Conservation (phyloP, 2,797 vertebrate species). For the Sardinella longiceps region DNA sequence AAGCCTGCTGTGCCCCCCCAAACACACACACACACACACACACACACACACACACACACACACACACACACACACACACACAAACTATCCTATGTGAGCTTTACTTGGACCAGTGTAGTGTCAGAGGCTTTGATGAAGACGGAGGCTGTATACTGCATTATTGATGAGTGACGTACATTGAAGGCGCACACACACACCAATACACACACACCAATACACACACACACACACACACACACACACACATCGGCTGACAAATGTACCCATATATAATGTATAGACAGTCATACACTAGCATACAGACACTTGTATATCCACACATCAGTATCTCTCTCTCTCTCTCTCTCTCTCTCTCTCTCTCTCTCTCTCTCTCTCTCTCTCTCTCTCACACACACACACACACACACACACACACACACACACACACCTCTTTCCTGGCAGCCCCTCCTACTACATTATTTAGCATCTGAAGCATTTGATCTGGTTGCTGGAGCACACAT, state of each 20-base stretch:
- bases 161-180: constrained; percentile 79
- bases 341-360: constrained; percentile 28
- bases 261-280: not conserved
- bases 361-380: constrained; percentile 39
- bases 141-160: constrained; percentile 71
- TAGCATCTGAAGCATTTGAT: constrained; percentile 72
- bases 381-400: not conserved
- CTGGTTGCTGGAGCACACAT: constrained; percentile 56
- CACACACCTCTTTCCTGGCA: constrained; percentile 12
- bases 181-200: no score
- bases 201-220: no score
- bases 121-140: constrained; percentile 74
- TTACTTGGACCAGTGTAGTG: constrained; percentile 72
- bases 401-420: constrained; percentile 14
- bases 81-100: constrained; percentile 45
- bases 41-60: constrained; percentile 2
- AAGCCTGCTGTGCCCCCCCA: not conserved
- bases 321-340: constrained; percentile 34
- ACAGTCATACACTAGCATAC: not conserved
- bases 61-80: constrained; percentile 15
- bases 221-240: constrained; percentile 60
- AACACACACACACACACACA: not conserved
- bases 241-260: constrained; percentile 1
- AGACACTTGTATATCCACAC: not conserved
- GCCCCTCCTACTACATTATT: constrained; percentile 71